These are phyloP conservation scores for Eupithecia vulgata DNA, from an alignment of 2,888 invertebrate genomes.

Conservation along the genomic window DNA sequence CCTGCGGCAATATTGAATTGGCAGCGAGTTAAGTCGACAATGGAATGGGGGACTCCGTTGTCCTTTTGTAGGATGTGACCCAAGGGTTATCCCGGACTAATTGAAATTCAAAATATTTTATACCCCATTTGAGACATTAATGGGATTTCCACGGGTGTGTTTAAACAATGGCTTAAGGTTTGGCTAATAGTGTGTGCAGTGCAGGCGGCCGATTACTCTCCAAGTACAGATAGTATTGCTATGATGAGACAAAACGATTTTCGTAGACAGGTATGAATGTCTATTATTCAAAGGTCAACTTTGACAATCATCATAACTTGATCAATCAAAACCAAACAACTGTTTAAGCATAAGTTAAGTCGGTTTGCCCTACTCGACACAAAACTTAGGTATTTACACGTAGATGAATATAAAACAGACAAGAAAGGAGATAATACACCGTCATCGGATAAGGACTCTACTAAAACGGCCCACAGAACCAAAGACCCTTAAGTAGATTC, in stretches of 20 bases:
- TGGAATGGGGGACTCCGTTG: constrained; percentile 41
- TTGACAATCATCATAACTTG: neutral
- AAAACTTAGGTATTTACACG: neutral
- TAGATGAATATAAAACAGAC: neutral
- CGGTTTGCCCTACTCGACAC: too few species aligned
- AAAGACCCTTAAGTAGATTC: constrained; percentile 38
- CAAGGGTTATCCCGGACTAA: constrained; percentile 68
- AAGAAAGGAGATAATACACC: neutral
- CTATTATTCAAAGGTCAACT: too few species aligned
- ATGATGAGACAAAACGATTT: neutral
- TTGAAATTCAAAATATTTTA: constrained; percentile 76
- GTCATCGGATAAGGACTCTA: neutral
- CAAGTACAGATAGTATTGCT: neutral
- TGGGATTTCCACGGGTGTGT: constrained; percentile 39
- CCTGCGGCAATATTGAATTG: constrained; percentile 1
- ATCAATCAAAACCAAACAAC: neutral
- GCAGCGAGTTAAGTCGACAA: constrained; percentile 1
- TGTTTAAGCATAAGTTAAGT: too few species aligned
- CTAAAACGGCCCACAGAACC: constrained; percentile 18
- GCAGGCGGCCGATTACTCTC: neutral
- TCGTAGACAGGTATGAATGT: too few species aligned
- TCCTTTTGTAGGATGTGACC: constrained; percentile 75
- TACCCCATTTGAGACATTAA: constrained; percentile 58
- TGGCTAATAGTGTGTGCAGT: constrained; percentile 29
- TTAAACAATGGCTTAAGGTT: constrained; percentile 40